Conservation (phyloP, 2,888 invertebrate genomes). For the Escarpia spicata region DNA sequence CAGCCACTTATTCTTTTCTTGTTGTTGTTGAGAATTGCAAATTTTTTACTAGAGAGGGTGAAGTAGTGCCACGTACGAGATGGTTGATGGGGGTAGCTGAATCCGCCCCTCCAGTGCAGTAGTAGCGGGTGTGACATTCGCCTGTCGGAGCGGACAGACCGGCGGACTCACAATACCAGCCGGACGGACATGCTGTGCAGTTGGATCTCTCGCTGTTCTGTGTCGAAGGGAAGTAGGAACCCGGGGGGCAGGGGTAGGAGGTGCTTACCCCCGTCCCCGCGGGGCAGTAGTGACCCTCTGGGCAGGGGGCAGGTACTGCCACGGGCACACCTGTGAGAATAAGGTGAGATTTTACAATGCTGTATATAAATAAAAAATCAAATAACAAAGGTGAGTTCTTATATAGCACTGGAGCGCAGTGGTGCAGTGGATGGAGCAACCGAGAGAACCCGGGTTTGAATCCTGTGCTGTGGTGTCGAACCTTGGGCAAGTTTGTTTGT, state of each 20-base stretch:
- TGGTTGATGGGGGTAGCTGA: constrained; percentile 57
- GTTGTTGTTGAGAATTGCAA: background rate
- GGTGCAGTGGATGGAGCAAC: no score
- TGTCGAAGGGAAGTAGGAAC: constrained; percentile 53
- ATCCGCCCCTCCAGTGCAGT: constrained; percentile 53
- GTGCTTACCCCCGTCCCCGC: constrained; percentile 52
- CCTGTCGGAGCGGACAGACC: constrained; percentile 54
- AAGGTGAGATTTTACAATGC: background rate
- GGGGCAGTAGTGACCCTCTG: constrained; percentile 59
- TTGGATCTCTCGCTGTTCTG: constrained; percentile 47
- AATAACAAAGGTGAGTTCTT: no score
- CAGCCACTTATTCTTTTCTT: no score
- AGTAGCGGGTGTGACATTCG: constrained; percentile 59
- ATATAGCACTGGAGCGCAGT: no score
- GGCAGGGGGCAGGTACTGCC: constrained; percentile 56
- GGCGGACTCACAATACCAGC: constrained; percentile 55
- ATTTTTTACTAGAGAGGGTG: no score
- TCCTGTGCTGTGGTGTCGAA: no score
- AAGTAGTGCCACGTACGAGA: background rate
- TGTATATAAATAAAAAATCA: background rate
- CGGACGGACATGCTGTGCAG: constrained; percentile 56
- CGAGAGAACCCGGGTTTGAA: no score
- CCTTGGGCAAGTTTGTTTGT: no score
- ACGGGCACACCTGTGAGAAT: constrained; percentile 45
- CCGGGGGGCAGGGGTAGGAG: constrained; percentile 56